Evolutionary conservation across 2,113 vertebrate species (phyloP).

Genomic region (Arvicanthis niloticus): DNA sequence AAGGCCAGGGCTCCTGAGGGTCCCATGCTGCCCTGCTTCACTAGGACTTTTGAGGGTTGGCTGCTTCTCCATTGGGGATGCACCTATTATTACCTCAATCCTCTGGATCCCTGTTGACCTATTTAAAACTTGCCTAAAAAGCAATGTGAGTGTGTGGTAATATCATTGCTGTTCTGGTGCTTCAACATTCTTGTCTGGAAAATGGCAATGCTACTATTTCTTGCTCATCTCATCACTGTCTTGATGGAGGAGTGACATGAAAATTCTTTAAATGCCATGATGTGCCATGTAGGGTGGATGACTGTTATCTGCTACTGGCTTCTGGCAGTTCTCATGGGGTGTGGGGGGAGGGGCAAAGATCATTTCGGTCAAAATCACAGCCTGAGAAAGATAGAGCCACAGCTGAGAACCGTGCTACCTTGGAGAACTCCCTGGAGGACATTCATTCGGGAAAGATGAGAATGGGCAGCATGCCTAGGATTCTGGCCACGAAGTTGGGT

Average conservation of each 20-base stretch:
- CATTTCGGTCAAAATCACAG: neutral
- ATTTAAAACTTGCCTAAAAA: constrained; percentile 36
- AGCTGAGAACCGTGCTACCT: neutral
- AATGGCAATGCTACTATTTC: neutral
- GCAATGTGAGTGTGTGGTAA: neutral
- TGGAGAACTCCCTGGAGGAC: neutral
- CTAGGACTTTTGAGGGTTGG: neutral
- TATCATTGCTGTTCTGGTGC: neutral
- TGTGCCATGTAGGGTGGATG: neutral
- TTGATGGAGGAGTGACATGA: neutral
- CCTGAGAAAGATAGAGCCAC: neutral
- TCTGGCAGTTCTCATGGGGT: neutral
- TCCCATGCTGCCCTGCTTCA: neutral
- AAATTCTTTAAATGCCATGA: neutral
- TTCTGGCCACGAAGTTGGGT: neutral
- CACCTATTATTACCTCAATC: neutral
- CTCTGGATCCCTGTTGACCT: neutral
- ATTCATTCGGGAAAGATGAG: neutral
- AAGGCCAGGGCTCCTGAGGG: neutral
- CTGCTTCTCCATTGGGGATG: neutral
- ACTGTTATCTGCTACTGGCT: neutral
- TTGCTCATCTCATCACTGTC: neutral
- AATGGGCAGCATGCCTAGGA: neutral
- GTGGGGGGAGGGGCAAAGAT: neutral
- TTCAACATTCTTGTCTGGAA: neutral